Evolutionary conservation across 2,888 invertebrate genomes (phyloP), one percentile per base, ranked within the genome.

Genomic region (Matsumyia berberina): DNA sequence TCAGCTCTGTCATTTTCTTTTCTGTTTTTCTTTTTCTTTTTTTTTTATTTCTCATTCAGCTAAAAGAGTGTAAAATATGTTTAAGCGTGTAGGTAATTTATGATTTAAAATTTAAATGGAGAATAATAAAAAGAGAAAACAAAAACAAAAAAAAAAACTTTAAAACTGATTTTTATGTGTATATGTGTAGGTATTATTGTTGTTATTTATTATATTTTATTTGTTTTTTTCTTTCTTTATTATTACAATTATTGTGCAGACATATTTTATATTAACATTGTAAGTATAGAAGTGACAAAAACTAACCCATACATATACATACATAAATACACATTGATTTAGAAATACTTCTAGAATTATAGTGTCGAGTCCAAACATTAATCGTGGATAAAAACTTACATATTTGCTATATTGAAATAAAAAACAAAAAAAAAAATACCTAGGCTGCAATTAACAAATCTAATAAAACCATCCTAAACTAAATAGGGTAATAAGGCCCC

Each of bases 111-210:
- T 62, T 66, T 66, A 76, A 86, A 66, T 67, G 64, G 46, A 69
- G 29, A 35, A 19, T 62, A 31, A 51, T 11, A 60, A 55, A 33
- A 66, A 44, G 33, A 78, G 72, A 44, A 51, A 42, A 69, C 49
- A 55, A 72, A 1, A 80, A 29, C 33, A 6, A 58, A 37, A 69
- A 44, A 80, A 69, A 66, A 39, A 60, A 62, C 39, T 62, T 72
- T 42, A n/a, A 53, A 76, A 73, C 67, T 82, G 78, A 79, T 83
- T 85, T 85, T 74, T 76, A 82, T 67, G 81, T 77, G 77, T 86
- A 86, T 44, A 78, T 82, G 57, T 86, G 73, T 86, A 86, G 76
- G 64, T 73, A 77, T 80, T 86, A 86, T 82, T 86, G 77, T 79
- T 80, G 80, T 80, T 85, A 86, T 86, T 86, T 82, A 86, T 78